These are phyloP conservation scores for Sus scrofa DNA, from an alignment of 2,113 vertebrate genomes.

Conservation along the genomic window T2T-Sscrofa CM000824.6:118970001-118970500, in stretches of 20 bases:
- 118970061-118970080: not conserved
- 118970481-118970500: not conserved
- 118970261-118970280: not conserved
- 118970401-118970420: not conserved
- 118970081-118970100: not conserved
- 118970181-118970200: slow-evolving; percentile 44
- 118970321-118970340: not conserved
- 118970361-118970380: not conserved
- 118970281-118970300: not conserved
- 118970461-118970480: slow-evolving; percentile 31
- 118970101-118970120: not conserved
- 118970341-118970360: not conserved
- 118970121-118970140: slow-evolving; percentile 22
- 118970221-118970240: not conserved
- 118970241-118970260: slow-evolving; percentile 19
- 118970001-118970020: not conserved
- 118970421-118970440: not conserved
- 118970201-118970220: slow-evolving; percentile 48
- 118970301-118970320: not conserved
- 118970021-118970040: not conserved
- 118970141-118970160: not conserved
- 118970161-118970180: not conserved
- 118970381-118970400: not conserved
- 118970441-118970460: slow-evolving; percentile 3
- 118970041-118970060: not conserved